These are phyloP conservation scores for Chelonus insularis DNA, from an alignment of 1,140 invertebrate species.

Conservation along the genomic window DNA sequence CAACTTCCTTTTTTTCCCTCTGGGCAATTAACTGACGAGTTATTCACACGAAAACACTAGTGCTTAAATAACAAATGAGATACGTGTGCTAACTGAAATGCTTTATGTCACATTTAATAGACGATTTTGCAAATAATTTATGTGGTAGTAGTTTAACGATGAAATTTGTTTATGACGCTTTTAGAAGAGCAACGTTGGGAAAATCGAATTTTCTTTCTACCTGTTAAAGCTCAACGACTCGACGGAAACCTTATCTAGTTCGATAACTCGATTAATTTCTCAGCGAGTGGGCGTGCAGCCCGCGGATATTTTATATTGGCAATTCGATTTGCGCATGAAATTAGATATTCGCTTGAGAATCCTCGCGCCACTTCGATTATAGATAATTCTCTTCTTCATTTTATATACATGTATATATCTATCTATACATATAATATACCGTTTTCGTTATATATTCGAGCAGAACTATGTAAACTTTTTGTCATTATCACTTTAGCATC, in stretches of 20 bases:
- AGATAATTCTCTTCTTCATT: conserved; percentile 1
- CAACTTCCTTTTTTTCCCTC: background rate
- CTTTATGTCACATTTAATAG: background rate
- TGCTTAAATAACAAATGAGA: conserved; percentile 7
- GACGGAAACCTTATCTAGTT: conserved; percentile 27
- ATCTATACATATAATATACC: background rate
- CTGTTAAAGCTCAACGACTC: conserved; percentile 13
- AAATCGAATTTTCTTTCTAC: conserved; percentile 11
- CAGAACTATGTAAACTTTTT: conserved; percentile 3
- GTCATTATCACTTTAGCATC: background rate
- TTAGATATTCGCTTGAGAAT: conserved; percentile 26
- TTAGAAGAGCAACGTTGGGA: background rate
- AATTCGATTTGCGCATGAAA: conserved; percentile 27
- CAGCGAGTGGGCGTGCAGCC: conserved; percentile 18
- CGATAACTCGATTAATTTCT: conserved; percentile 35
- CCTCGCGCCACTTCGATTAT: conserved; percentile 13
- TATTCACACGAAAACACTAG: background rate
- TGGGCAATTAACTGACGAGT: background rate
- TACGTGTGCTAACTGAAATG: conserved; percentile 1
- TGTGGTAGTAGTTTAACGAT: background rate
- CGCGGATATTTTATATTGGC: conserved; percentile 27
- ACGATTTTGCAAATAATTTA: conserved; percentile 3
- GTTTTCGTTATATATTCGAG: background rate
- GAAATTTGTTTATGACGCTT: background rate
- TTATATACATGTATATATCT: background rate